Base-by-base conservation (phyloP, 2,888 invertebrate genomes). In the Uropetala carovei region DNA sequence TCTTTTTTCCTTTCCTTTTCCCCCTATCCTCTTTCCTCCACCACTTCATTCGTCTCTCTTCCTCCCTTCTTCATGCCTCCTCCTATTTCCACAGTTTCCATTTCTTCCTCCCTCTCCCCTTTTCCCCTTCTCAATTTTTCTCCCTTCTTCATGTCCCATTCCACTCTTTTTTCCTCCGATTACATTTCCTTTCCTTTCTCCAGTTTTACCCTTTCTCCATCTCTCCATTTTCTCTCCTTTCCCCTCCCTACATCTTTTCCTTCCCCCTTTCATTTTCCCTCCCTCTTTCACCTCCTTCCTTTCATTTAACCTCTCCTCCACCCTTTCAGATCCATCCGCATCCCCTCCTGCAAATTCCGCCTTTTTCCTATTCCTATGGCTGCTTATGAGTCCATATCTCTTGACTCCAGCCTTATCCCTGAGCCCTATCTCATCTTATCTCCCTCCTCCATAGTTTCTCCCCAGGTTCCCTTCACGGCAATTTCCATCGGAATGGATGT, bases 401-500 rank as follows among this genome's bases (percentile, higher is more conserved):
- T 18, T 7, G 7, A n/a, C 8, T 22, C 75, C 75, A 75, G 9
- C 75, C 75, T 75, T 75, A 75, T 75, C 75, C 75, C 22, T 4
- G 27, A 75, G 27, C 27, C 22, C 75, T 75, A 75, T 75, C 75
- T 43, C 43, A 43, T 43, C 43, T 75, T 27, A 75, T 75, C 75
- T 75, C 27, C 27, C 18, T 11, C 22, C 22, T 22, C 75, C 75
- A 22, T 27, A 75, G 75, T 75, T 27, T 75, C 75, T 13, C 11
- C 27, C 75, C n/a, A 75, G 22, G 75, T 27, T 22, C 75, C 27
- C 13, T 75, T 75, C 27, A 75, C 13, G 27, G 75, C 75, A 27
- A 27, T 75, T 27, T 75, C 27, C 75, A 22, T 27, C 75, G 75
- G 75, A 75, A 75, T 75, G 75, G 75, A 75, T 75, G 27, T 75